Base-by-base conservation (phyloP, 23 tunicate genomes). In the Phallusia fumigata region DNA sequence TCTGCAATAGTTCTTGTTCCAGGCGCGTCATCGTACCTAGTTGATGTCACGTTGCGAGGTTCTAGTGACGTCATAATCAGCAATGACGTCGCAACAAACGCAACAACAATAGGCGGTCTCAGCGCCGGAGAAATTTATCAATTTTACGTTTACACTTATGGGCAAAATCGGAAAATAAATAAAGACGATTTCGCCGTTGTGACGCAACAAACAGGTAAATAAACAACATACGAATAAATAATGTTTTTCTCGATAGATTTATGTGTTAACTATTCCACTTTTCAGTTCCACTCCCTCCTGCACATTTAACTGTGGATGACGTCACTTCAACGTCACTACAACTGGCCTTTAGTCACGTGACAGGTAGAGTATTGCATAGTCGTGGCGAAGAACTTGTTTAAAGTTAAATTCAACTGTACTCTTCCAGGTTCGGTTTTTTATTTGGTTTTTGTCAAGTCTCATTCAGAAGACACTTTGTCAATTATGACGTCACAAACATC, bases 141-240 rank as follows among this genome's bases (percentile, higher is more conserved):
- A 40, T 40, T 40, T 10, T 10, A 40, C 8, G 47, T 40, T 40
- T 40, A 3, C 47, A 40, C 47, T 3, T 40, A 40, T 10, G 47
- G 47, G 10, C 8, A 40, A 40, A 40, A 40, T 3, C 47, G 10
- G 10, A 40, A 10, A 40, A 40, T 40, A 40, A 40, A 40, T 10
- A 40, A 40, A 40, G 47, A 40, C 47, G 47, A 40, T 40, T 40
- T 40, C 69, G 69, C 69, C 26, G 26, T 58, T 58, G 69, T 58
- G 69, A 58, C 69, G 69, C 69, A 58, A 58, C 69, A 75, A 75
- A 75, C 79, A 75, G 79, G 47, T 35, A 58, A 58, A 58, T 13
- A 58, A 3, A 40, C 10, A 5, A 3, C 10, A 5, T 3, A 40
- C 47, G 47, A 40, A 10, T 3, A 3, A 40, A 40, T 40, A 40